These are phyloP conservation scores for Galleria mellonella DNA, from an alignment of 1,140 invertebrate genomes.

Conservation along the genomic window DNA sequence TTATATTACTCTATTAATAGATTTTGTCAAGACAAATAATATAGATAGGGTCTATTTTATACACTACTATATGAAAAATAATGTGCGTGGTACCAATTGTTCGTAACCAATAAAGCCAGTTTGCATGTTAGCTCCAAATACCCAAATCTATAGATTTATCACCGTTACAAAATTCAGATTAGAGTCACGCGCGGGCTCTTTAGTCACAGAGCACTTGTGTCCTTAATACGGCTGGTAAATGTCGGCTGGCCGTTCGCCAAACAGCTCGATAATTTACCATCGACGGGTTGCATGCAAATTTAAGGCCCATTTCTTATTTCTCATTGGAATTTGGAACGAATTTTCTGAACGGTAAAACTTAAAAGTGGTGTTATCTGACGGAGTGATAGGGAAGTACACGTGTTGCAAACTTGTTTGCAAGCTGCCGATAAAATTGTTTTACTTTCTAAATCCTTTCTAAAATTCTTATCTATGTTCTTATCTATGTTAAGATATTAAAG, in stretches of 20 bases:
- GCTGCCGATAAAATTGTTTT: too few species aligned
- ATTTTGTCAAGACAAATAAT: too few species aligned
- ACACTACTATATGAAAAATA: too few species aligned
- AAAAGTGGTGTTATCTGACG: background rate
- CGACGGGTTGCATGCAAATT: conserved; percentile 47
- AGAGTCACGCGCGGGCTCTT: conserved; percentile 15
- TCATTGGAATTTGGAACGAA: conserved; percentile 23
- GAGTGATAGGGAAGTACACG: too few species aligned
- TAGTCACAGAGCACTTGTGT: conserved; percentile 18
- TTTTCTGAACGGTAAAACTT: conserved; percentile 11
- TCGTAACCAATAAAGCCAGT: background rate
- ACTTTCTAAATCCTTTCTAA: too few species aligned
- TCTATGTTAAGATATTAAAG: too few species aligned
- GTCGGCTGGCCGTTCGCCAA: conserved; percentile 31
- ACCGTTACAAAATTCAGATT: conserved; percentile 19
- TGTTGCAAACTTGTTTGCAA: too few species aligned
- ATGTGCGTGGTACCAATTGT: too few species aligned
- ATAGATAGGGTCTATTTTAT: too few species aligned
- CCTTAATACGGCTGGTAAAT: conserved; percentile 26
- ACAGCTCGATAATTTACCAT: conserved; percentile 45
- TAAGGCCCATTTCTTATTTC: conserved; percentile 38
- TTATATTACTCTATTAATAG: too few species aligned
- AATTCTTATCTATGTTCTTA: too few species aligned
- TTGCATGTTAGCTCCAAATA: too few species aligned
- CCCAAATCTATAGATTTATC: conserved; percentile 4